Percentiles rank a stretch among this genome's conserved stretches.
Conservation (phyloP, 37 sponge, comb jelly and placozoan species). For the Halisarca cf. caerulea region DNA sequence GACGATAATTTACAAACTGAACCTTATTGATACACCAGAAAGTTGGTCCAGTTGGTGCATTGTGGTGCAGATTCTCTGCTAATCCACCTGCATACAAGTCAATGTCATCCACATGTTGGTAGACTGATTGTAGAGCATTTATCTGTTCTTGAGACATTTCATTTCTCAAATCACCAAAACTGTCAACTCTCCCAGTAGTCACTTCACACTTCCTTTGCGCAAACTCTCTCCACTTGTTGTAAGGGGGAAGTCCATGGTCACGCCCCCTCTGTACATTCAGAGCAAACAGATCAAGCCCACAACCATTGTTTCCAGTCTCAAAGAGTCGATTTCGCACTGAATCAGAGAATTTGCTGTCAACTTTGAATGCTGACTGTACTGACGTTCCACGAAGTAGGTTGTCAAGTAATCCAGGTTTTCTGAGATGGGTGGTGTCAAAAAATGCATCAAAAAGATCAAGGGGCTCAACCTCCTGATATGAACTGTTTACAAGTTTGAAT, state of each 20-base stretch:
- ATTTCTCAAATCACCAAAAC: background rate
- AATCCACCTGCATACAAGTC: conserved; percentile 88
- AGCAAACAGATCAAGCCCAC: conserved; percentile 78
- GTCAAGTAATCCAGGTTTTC: conserved; percentile 75
- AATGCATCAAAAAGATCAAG: conserved; percentile 55
- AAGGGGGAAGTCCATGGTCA: conserved; percentile 88
- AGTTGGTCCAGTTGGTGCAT: conserved; percentile 77
- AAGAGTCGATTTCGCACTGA: conserved; percentile 73
- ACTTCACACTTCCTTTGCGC: background rate
- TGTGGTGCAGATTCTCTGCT: conserved; percentile 65
- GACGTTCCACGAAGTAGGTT: conserved; percentile 73
- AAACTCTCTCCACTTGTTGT: conserved; percentile 52
- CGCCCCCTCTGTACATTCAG: conserved; percentile 90
- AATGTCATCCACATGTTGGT: conserved; percentile 67
- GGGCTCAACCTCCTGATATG: conserved; percentile 42
- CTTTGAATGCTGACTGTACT: conserved; percentile 28
- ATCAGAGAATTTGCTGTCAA: conserved; percentile 64
- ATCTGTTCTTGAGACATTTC: background rate
- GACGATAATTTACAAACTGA: conserved; percentile 50
- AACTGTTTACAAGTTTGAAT: conserved; percentile 47
- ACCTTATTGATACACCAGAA: conserved; percentile 75
- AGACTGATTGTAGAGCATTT: conserved; percentile 38
- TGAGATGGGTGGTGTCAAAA: conserved; percentile 55
- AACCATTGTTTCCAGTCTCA: conserved; percentile 30
- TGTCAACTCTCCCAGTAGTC: background rate